A percentile compares a stretch with the other conserved stretches of the same genome.
Conservation (phyloP, 2,113 vertebrate species). For the Athene cunicularia region DNA sequence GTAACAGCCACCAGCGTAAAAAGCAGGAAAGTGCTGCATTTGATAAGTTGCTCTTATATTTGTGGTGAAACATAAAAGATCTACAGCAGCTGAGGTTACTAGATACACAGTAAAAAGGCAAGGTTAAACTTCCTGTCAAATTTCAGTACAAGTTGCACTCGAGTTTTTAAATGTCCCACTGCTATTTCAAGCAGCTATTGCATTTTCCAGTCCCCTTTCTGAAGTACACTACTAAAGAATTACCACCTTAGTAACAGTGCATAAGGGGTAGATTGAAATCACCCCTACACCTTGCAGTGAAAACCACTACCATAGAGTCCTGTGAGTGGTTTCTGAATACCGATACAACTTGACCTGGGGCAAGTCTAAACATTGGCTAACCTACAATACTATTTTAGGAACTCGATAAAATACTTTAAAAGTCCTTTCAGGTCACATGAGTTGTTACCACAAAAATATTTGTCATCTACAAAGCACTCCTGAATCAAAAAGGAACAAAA, state of each 20-base stretch:
- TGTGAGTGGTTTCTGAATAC: not conserved
- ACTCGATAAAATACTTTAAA: not conserved
- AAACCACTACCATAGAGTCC: not conserved
- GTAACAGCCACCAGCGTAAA: not conserved
- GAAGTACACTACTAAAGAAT: not conserved
- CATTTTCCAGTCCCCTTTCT: not conserved
- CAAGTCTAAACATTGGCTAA: not conserved
- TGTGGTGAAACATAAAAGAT: not conserved
- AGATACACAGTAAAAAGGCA: not conserved
- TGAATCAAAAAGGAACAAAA: not conserved
- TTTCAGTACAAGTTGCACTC: not conserved
- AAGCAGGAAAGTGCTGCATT: not conserved
- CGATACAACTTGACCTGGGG: not conserved
- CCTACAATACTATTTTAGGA: not conserved
- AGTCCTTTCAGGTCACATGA: not conserved
- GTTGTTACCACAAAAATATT: not conserved
- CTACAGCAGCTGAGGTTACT: not conserved
- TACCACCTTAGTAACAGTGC: not conserved
- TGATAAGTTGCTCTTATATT: not conserved
- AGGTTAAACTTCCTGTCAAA: not conserved
- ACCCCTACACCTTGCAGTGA: not conserved
- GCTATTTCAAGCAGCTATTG: not conserved
- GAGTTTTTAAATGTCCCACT: not conserved
- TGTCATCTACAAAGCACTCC: not conserved
- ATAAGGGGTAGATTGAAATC: not conserved